Base-by-base conservation (phyloP, 2,113 vertebrate species). In the Hylia prasina region DNA sequence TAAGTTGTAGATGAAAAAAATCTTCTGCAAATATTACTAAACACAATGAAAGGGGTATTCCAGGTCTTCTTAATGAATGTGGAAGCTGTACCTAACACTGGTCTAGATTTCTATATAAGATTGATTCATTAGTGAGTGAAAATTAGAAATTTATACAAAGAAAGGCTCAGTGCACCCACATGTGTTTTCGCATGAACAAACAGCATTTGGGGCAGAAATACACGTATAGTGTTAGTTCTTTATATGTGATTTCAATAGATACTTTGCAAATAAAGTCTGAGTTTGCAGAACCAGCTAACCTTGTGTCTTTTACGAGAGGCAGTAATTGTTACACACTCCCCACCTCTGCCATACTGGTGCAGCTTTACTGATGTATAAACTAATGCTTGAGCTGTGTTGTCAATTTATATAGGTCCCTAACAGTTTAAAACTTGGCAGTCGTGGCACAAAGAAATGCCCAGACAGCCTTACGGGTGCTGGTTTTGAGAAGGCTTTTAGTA, bases 241-340 rank as follows among this genome's bases (percentile, higher is more conserved):
- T 30, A 27, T 8, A 13, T 25, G 18, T 2, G 1, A 7, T 60
- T 83, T 68, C 40, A 84, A 1, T 7, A 50, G 57, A 15, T 68
- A 4, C 37, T 82, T 73, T n/a, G 47, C 35, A 56, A 80, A 27
- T 4, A 6, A n/a, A 25, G 13, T 6, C 35, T 53, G 27, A 50
- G 16, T 61, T 30, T 83, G 76, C 48, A 87, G 42, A 40, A 33
- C 56, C n/a, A 35, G 63, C 66, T 58, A 18, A 53, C 56, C 58
- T 53, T 31, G 51, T 57, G 1, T 66, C 18, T 72, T 92, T 81
- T 48, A 44, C 6, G 30, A 50, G 45, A 50, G 25, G 23, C 40
- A 78, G 51, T 72, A 56, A 48, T 8, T 81, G 51, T 54, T 60
- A 19, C 0, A 0, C 15, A 3, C 63, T 79, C 13, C 11, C 23